Conservation (phyloP, 2,113 vertebrate species). For the human (Homo sapiens) region GRCh38 chr2:239716501-239717000, state of each 20-base stretch:
- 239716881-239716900: background rate
- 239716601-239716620: fast-evolving
- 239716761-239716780: fast-evolving
- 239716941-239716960: constrained; percentile 29
- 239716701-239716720: background rate
- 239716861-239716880: background rate
- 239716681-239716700: fast-evolving
- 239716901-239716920: background rate
- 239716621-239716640: fast-evolving
- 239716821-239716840: fast-evolving
- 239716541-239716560: too few species aligned
- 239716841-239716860: background rate
- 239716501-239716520: background rate
- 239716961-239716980: constrained; percentile 37
- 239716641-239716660: background rate
- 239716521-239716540: fast-evolving
- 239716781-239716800: background rate
- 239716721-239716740: background rate
- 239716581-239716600: fast-evolving
- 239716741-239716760: background rate
- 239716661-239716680: fast-evolving
- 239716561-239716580: fast-evolving
- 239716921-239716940: background rate
- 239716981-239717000: background rate
- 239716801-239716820: background rate